A percentile compares a stretch with the other conserved stretches of the same genome.
These are phyloP conservation scores for Cantharis lateralis DNA, from an alignment of 2,888 invertebrate species.

Conservation along the genomic window DNA sequence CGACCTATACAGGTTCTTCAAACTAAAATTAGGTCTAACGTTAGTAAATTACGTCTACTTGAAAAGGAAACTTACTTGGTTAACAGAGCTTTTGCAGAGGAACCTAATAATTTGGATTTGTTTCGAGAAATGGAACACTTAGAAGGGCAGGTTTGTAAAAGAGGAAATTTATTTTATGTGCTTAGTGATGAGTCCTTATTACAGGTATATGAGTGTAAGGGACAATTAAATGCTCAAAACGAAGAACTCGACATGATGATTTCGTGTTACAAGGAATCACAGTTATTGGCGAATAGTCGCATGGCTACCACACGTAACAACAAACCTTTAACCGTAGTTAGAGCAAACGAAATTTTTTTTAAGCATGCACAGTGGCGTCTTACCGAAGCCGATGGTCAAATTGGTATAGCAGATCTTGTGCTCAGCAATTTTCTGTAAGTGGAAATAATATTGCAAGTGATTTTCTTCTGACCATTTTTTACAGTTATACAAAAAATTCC, in stretches of 20 bases:
- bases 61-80: constrained; percentile 90
- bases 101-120: constrained; percentile 63
- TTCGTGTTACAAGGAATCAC: constrained; percentile 86
- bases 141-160: constrained; percentile 64
- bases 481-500: constrained; percentile 91
- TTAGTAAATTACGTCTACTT: constrained; percentile 81
- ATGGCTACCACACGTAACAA: constrained; percentile 69
- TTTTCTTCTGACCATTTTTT: constrained; percentile 26
- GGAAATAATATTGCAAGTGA: constrained; percentile 5
- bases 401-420: constrained; percentile 95
- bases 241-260: constrained; percentile 96
- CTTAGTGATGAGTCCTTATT: not conserved
- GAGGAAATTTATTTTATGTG: not conserved
- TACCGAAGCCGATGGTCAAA: constrained; percentile 96
- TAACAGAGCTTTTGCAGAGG: constrained; percentile 77
- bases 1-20: constrained; percentile 91
- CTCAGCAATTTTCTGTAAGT: constrained; percentile 91
- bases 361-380: constrained; percentile 97
- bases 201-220: constrained; percentile 87
- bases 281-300: constrained; percentile 64
- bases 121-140: constrained; percentile 72
- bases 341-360: constrained; percentile 95
- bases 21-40: constrained; percentile 75
- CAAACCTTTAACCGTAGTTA: constrained; percentile 76
- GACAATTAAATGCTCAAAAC: constrained; percentile 81